These are phyloP conservation scores for Euphysa ruthae DNA, from an alignment of 30 jellyfish, hydroid and myxozoan species.

Conservation along the genomic window DNA sequence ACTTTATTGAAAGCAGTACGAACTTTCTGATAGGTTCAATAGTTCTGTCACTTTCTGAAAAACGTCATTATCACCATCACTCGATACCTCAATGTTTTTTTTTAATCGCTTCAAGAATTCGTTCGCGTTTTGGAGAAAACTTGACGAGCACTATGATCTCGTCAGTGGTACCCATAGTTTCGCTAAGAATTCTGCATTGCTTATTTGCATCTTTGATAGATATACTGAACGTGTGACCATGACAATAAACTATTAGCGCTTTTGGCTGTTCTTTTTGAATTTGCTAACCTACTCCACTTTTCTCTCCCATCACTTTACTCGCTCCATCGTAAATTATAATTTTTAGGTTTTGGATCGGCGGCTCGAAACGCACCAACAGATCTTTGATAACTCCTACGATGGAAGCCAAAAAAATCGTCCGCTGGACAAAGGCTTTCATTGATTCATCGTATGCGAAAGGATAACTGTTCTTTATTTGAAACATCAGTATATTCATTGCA, in stretches of 20 bases:
- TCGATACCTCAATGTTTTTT: no score
- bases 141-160: no score
- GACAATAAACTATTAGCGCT: constrained; percentile 16
- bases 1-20: no score
- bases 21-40: no score
- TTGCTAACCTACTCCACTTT: constrained; percentile 27
- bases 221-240: constrained; percentile 2
- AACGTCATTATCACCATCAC: no score
- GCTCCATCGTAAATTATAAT: constrained; percentile 31
- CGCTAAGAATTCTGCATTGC: no score
- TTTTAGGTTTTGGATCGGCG: constrained; percentile 14
- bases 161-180: no score
- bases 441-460: constrained; percentile 26
- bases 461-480: constrained; percentile 28
- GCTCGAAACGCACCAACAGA: constrained; percentile 11
- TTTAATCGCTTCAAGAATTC: no score
- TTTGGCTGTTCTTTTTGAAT: constrained; percentile 15
- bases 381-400: constrained; percentile 7
- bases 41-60: no score
- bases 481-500: constrained; percentile 25
- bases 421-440: constrained; percentile 6
- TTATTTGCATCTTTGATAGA: no score
- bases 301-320: constrained; percentile 23
- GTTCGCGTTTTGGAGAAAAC: no score
- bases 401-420: constrained; percentile 29